A percentile compares a stretch with the other conserved stretches of the same genome.
Conservation (phyloP, 2,888 invertebrate genomes). For the Nineta flava region DNA sequence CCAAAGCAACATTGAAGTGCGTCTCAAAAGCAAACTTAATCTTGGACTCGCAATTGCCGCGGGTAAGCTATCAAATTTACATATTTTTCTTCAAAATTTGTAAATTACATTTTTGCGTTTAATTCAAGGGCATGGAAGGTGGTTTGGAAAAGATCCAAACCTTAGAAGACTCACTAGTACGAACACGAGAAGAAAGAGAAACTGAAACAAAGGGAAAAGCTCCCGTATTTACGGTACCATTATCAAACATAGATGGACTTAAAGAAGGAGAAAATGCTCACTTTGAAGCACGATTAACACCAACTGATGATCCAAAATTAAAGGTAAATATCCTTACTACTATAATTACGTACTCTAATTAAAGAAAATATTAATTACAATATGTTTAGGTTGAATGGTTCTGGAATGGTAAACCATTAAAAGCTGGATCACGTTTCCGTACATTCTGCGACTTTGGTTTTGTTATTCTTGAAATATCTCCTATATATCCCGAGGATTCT, state of each 20-base stretch:
- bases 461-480: slow-evolving; percentile 92
- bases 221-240: slow-evolving; percentile 77
- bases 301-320: slow-evolving; percentile 79
- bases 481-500: slow-evolving; percentile 91
- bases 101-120: neutral
- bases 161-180: slow-evolving; percentile 77
- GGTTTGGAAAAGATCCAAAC: slow-evolving; percentile 86
- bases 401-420: slow-evolving; percentile 81
- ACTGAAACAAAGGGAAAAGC: slow-evolving; percentile 69
- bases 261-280: slow-evolving; percentile 86
- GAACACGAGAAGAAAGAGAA: slow-evolving; percentile 52
- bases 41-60: slow-evolving; percentile 82
- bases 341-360: neutral
- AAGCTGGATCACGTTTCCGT: slow-evolving; percentile 82
- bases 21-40: slow-evolving; percentile 78
- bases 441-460: slow-evolving; percentile 98
- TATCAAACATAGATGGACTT: slow-evolving; percentile 72
- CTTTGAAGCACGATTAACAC: slow-evolving; percentile 77
- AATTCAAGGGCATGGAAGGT: slow-evolving; percentile 73
- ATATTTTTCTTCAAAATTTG: slow-evolving; percentile 4
- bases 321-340: slow-evolving; percentile 32
- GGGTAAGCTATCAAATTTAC: slow-evolving; percentile 34
- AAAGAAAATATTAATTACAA: slow-evolving; percentile 6
- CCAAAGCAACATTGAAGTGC: slow-evolving; percentile 72
- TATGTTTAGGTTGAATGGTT: slow-evolving; percentile 70